These are phyloP conservation scores for Panulirus ornatus DNA, from an alignment of 1,140 invertebrate species.

Conservation along the genomic window DNA sequence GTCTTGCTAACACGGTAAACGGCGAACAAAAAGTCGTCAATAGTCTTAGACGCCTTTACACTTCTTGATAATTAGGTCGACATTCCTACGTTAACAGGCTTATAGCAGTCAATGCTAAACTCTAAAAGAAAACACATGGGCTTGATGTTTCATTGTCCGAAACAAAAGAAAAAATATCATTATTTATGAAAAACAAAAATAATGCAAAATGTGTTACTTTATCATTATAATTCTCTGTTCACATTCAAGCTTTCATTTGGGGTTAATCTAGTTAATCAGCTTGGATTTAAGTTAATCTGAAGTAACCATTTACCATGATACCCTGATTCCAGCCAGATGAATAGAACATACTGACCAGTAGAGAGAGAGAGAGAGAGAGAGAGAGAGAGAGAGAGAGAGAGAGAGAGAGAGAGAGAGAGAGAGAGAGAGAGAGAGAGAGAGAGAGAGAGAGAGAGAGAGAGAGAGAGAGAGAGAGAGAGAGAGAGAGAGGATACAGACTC, in stretches of 20 bases:
- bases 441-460: conserved; percentile 10
- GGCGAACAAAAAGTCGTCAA: too few species aligned
- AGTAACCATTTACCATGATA: neutral
- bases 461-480: conserved; percentile 4
- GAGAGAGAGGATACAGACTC: neutral
- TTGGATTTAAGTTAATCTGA: neutral
- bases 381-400: neutral
- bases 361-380: neutral
- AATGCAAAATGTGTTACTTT: too few species aligned
- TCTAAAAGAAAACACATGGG: too few species aligned
- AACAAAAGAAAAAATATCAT: too few species aligned
- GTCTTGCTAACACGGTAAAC: too few species aligned
- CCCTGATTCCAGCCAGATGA: neutral
- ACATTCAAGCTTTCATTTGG: neutral
- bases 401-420: conserved; percentile 23
- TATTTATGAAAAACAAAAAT: too few species aligned
- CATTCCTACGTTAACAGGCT: too few species aligned
- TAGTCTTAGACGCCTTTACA: too few species aligned
- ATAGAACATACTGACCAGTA: neutral
- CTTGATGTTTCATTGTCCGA: too few species aligned
- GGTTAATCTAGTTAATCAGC: neutral
- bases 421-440: conserved; percentile 14
- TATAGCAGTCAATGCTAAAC: too few species aligned
- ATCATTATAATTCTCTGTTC: neutral
- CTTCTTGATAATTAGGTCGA: too few species aligned